A percentile compares a stretch with the other conserved stretches of the same genome.
Evolutionary conservation across 1,140 invertebrate genomes (phyloP).

Genomic region (Bombus breviceps): DNA sequence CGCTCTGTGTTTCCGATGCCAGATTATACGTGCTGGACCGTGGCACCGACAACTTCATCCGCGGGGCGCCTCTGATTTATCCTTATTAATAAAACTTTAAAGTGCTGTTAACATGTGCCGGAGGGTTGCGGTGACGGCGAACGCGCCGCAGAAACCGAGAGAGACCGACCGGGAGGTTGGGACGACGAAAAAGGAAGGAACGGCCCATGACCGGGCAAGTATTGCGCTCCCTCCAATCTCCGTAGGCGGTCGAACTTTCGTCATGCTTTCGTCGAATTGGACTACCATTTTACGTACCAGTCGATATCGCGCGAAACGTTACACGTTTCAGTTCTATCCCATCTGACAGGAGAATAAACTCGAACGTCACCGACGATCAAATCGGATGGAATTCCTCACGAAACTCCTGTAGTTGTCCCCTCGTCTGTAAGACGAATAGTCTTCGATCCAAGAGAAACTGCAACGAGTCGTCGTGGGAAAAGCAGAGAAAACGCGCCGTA

Average conservation of each 20-base stretch:
- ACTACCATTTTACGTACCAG: background rate
- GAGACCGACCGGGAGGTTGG: constrained; percentile 23
- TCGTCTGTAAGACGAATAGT: too few species aligned
- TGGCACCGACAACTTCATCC: constrained; percentile 80
- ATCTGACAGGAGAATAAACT: background rate
- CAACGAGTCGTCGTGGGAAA: background rate
- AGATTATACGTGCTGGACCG: constrained; percentile 71
- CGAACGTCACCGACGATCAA: background rate
- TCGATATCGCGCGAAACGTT: background rate
- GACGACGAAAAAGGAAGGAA: constrained; percentile 35
- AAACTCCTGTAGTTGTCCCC: background rate
- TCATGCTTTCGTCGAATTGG: background rate
- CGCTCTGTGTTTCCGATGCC: constrained; percentile 58
- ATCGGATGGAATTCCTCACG: background rate
- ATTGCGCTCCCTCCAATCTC: constrained; percentile 44
- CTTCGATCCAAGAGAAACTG: background rate
- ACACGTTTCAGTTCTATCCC: background rate
- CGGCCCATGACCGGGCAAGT: constrained; percentile 52
- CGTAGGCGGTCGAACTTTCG: background rate
- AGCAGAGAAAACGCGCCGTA: background rate
- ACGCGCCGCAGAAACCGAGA: constrained; percentile 11
- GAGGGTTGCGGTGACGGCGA: constrained; percentile 41
- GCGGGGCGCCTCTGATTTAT: constrained; percentile 82
- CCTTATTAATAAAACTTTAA: constrained; percentile 82
- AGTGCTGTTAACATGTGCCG: constrained; percentile 78